Evolutionary conservation across 2,888 invertebrate genomes (phyloP), one percentile per base, ranked within the genome.

Genomic region (Calameuta idolon): DNA sequence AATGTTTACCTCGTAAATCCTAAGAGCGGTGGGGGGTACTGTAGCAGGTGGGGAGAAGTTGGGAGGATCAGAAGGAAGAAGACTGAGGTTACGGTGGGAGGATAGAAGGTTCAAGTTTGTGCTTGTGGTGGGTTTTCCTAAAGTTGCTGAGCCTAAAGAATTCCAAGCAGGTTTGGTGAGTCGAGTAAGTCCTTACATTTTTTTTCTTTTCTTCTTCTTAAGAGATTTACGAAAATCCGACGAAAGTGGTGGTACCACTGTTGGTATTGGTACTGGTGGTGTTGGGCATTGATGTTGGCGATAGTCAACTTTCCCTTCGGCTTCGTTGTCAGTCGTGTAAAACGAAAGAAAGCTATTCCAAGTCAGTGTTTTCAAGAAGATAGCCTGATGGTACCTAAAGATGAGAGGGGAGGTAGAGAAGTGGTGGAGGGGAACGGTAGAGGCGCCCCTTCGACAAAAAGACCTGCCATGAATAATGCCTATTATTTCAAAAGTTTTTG

Each of bases 401-500:
- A 34, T 12, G 30, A 30, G 34, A 23, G 71, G 11, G 30, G 11
- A 4, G 15, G 33, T 33, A n/a, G 15, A 11, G 71, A 11, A 3
- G 71, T 15, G 9, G 30, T 1, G 30, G 11, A 0, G 4, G 71
- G 11, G 23, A 3, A 3, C 12, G 23, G 71, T 0, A 12, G 30
- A 71, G 71, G 30, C 31, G 11, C 71, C 31, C 31, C 31, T 15
- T 31, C 31, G 34, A 71, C 23, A 71, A 34, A 11, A 71, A 71
- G 31, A 71, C 34, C 30, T n/a, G 68, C 77, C 77, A 74, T 77
- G 77, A 77, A 77, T 77, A 74, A 75, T 75, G 77, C 69, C 75
- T 74, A 77, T 75, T 77, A 77, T 77, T 77, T 75, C 68, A 69
- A 75, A 77, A 77, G 75, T 75, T 77, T 77, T 69, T 69, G 34